Evolutionary conservation across 2,888 invertebrate genomes (phyloP).

Genomic region (Hetaerina titia): DNA sequence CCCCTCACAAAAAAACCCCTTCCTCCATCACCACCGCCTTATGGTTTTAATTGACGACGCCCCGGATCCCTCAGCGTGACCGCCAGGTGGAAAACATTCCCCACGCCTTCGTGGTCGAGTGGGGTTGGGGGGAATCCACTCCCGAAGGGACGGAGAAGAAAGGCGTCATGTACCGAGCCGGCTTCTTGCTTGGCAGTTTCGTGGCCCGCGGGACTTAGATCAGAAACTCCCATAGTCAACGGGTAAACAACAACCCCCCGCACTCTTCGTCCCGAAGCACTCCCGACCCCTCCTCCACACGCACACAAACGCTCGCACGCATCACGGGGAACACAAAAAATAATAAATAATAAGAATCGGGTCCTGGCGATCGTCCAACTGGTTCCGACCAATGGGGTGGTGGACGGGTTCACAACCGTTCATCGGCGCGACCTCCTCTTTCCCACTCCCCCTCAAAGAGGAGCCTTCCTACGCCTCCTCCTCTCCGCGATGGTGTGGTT

Average conservation of each 20-base stretch:
- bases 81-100: too few relatives aligned
- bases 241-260: background rate
- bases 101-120: too few relatives aligned
- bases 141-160: background rate
- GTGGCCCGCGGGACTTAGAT: background rate
- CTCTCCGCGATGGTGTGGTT: too few relatives aligned
- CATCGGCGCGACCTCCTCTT: background rate
- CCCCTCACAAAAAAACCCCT: background rate
- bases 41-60: background rate
- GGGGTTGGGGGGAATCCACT: too few relatives aligned
- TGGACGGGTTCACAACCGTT: constrained; percentile 43
- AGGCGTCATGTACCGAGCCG: background rate
- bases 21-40: background rate
- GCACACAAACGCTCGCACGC: background rate
- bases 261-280: background rate
- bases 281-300: background rate
- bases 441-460: background rate
- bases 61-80: too few relatives aligned
- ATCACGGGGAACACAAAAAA: background rate
- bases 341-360: background rate
- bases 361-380: constrained; percentile 45
- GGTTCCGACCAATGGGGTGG: constrained; percentile 49
- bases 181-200: background rate
- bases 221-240: background rate
- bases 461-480: too few relatives aligned